Conservation (phyloP, 1,140 invertebrate species). For the Aphidius gifuensis region DNA sequence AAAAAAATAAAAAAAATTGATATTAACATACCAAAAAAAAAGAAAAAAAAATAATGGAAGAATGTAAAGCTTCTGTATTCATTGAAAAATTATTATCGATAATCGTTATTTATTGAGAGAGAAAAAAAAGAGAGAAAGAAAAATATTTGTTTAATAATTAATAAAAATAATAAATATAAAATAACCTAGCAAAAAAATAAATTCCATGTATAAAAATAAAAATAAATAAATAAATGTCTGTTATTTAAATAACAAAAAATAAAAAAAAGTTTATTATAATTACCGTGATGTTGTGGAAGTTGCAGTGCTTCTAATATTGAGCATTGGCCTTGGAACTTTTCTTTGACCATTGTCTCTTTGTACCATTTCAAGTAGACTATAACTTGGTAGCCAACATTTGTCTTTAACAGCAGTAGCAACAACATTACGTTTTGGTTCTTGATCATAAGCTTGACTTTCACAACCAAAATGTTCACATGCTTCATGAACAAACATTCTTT, state of each 20-base stretch:
- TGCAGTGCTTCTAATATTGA: constrained; percentile 45
- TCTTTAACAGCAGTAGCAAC: constrained; percentile 86
- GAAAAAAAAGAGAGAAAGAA: too few species aligned
- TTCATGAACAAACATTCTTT: constrained; percentile 87
- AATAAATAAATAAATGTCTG: constrained; percentile 12
- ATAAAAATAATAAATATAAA: too few species aligned
- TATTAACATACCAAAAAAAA: too few species aligned
- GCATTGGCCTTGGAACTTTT: constrained; percentile 69
- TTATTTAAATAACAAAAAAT: constrained; percentile 4
- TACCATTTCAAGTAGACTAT: constrained; percentile 76
- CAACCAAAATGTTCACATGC: constrained; percentile 93
- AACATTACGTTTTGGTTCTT: constrained; percentile 91
- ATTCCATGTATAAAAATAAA: constrained; percentile 1
- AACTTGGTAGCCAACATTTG: constrained; percentile 81
- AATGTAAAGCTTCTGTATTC: too few species aligned
- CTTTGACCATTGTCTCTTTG: constrained; percentile 74
- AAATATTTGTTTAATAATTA: too few species aligned
- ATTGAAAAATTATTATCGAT: too few species aligned
- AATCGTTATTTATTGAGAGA: too few species aligned
- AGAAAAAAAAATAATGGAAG: too few species aligned
- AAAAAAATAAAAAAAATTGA: too few species aligned
- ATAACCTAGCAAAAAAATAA: too few species aligned
- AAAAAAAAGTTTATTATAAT: constrained; percentile 15
- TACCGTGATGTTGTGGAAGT: constrained; percentile 36
- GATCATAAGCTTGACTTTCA: constrained; percentile 88